phyloP scores from a whole-genome alignment of 2,888 invertebrate genomes.

The Pycnomerus fuliginosus region DNA sequence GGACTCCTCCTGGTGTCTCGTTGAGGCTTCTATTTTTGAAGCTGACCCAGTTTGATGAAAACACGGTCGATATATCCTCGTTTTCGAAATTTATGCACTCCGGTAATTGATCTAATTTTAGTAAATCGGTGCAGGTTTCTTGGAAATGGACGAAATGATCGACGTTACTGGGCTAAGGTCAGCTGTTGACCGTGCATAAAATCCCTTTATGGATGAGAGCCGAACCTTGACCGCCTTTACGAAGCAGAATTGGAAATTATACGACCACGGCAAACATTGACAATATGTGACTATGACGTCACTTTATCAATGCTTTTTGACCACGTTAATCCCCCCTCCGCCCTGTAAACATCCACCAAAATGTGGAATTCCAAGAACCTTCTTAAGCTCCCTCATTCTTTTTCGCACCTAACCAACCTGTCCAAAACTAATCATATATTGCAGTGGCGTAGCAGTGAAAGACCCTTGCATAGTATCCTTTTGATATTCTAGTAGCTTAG shows the following conservation, averaged over 20 bases:
- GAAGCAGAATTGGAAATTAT: conserved; percentile 4
- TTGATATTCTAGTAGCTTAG: no score
- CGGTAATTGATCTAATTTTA: conserved; percentile 4
- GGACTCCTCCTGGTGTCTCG: conserved; percentile 5
- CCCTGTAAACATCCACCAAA: no score
- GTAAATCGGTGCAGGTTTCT: not conserved
- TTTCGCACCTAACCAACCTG: no score
- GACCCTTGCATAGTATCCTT: no score
- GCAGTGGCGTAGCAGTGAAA: no score
- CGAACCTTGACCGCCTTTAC: conserved; percentile 21
- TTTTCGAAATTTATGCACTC: conserved; percentile 3
- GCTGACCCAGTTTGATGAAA: conserved; percentile 10
- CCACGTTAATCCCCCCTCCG: no score
- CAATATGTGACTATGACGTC: no score
- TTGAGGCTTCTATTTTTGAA: conserved; percentile 15
- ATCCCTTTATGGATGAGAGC: conserved; percentile 18
- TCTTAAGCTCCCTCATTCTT: no score
- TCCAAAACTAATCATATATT: no score
- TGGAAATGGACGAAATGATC: conserved; percentile 12
- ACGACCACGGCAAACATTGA: conserved; percentile 10
- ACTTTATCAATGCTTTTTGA: no score
- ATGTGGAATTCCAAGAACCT: no score
- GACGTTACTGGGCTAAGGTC: conserved; percentile 25
- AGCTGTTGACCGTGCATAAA: conserved; percentile 4
- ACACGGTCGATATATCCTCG: no score